phyloP scores from a whole-genome alignment of 2,888 invertebrate genomes.

The Diarsia mendica region DNA sequence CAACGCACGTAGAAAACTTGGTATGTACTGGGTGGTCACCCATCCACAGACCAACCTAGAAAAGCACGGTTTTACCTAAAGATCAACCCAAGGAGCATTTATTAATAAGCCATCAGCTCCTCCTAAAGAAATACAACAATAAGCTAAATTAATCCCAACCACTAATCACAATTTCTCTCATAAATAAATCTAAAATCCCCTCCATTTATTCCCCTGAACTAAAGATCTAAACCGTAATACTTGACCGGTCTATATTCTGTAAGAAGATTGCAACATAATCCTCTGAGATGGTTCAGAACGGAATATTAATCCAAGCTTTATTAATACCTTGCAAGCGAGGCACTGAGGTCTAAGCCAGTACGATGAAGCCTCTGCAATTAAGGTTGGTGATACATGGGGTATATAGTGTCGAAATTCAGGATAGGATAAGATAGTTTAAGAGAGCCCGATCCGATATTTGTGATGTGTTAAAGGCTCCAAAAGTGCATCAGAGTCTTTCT shows the following conservation, averaged over 20 bases:
- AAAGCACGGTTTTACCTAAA: too few relatives aligned
- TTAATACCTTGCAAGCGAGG: constrained; percentile 59
- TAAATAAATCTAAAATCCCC: neutral
- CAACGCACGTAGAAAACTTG: too few relatives aligned
- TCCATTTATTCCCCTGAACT: constrained; percentile 14
- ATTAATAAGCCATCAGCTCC: too few relatives aligned
- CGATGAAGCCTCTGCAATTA: constrained; percentile 55
- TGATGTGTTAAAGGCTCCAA: neutral
- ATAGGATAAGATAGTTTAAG: neutral
- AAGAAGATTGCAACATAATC: constrained; percentile 65
- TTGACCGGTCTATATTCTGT: constrained; percentile 52
- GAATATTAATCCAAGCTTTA: constrained; percentile 67
- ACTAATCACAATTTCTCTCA: neutral
- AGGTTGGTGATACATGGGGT: constrained; percentile 48
- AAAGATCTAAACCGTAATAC: constrained; percentile 6
- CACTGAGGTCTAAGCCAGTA: constrained; percentile 52
- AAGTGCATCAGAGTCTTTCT: neutral
- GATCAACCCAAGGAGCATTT: too few relatives aligned
- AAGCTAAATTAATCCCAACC: neutral
- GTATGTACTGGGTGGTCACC: too few relatives aligned
- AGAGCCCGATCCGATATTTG: neutral
- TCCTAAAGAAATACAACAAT: neutral
- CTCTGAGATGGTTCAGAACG: constrained; percentile 57
- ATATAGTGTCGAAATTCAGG: constrained; percentile 7
- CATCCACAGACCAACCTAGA: too few relatives aligned